phyloP scores from a whole-genome alignment of 1,140 invertebrate genomes.

The Palaemon carinicauda region DNA sequence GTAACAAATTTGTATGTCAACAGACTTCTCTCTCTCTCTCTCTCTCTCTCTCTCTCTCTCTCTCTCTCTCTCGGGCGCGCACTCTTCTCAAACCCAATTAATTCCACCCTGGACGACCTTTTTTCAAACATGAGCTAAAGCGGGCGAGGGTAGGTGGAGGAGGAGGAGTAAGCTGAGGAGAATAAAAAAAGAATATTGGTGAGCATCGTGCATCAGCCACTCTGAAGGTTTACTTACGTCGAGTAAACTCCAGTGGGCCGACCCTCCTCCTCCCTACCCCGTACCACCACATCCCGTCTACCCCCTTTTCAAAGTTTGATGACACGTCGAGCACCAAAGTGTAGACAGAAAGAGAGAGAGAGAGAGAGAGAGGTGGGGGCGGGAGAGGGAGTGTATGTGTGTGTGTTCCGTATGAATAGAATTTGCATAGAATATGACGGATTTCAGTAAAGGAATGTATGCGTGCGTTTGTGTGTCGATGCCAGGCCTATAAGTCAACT shows the following conservation, averaged over 20 bases:
- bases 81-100: background rate
- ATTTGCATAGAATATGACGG: constrained; percentile 46
- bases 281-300: background rate
- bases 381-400: no score
- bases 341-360: constrained; percentile 21
- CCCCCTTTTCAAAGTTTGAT: constrained; percentile 46
- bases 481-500: background rate
- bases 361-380: no score
- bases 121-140: background rate
- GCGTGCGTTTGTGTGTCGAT: background rate
- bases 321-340: constrained; percentile 33
- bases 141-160: background rate
- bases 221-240: constrained; percentile 3
- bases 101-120: background rate
- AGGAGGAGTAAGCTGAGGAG: background rate
- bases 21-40: background rate
- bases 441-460: constrained; percentile 41
- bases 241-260: background rate
- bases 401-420: constrained; percentile 28
- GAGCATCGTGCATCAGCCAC: constrained; percentile 17
- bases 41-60: no score
- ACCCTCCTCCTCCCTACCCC: background rate
- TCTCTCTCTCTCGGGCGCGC: no score
- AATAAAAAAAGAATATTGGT: background rate
- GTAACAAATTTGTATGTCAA: background rate